Conservation (phyloP, 2,888 invertebrate genomes). For the Eumacrocentrus americanus region DNA sequence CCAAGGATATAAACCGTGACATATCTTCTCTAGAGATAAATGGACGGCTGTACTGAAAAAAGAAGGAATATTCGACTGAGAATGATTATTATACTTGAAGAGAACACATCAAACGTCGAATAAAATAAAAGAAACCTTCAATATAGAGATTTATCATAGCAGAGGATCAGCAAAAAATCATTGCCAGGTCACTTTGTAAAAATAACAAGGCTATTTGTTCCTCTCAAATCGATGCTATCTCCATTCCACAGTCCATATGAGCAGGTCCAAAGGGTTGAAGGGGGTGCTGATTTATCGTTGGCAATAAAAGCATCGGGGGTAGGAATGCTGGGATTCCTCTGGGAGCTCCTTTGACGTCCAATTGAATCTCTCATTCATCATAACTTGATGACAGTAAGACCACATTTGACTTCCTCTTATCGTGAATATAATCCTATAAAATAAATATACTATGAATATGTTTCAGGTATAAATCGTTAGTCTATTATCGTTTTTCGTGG, state of each 20-base stretch:
- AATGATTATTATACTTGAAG: no score
- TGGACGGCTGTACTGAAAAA: neutral
- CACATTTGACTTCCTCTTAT: no score
- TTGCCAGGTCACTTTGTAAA: neutral
- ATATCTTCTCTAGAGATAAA: neutral
- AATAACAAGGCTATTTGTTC: neutral
- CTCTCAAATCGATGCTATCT: neutral
- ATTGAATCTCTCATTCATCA: slow-evolving; percentile 8
- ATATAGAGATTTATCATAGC: neutral
- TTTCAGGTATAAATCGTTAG: neutral
- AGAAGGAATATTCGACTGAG: no score
- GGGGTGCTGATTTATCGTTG: slow-evolving; percentile 1
- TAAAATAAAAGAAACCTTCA: neutral
- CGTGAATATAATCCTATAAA: no score
- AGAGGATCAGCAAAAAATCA: neutral
- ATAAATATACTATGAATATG: no score
- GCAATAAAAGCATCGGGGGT: slow-evolving; percentile 9
- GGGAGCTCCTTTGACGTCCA: slow-evolving; percentile 5
- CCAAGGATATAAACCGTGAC: neutral
- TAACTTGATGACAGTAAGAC: neutral
- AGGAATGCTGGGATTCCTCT: neutral
- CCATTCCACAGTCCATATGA: neutral
- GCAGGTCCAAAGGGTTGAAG: neutral
- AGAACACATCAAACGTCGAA: no score
- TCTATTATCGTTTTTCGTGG: neutral